Evolutionary conservation across 2,888 invertebrate genomes (phyloP).

Genomic region (Amphimallon solstitiale): DNA sequence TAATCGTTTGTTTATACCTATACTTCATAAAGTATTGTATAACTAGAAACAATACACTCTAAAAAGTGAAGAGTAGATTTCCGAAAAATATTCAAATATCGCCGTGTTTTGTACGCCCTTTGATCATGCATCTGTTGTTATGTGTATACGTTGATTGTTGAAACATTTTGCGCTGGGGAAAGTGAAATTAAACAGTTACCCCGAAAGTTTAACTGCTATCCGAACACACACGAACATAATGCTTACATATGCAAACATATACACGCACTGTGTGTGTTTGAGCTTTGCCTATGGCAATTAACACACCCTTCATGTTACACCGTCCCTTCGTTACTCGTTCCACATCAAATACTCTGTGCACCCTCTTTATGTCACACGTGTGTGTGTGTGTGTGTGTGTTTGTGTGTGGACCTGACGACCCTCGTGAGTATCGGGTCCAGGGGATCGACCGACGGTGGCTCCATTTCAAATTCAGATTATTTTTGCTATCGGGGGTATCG

Average conservation of each 20-base stretch:
- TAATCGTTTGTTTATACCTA: no score
- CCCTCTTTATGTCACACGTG: conserved; percentile 48
- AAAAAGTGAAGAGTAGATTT: no score
- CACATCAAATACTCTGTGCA: conserved; percentile 43
- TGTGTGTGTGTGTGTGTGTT: no score
- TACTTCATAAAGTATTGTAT: no score
- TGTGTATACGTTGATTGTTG: not conserved
- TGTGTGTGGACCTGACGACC: not conserved
- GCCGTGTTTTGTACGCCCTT: not conserved
- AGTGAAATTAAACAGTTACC: conserved; percentile 18
- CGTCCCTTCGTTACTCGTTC: conserved; percentile 51
- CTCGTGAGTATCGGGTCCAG: conserved; percentile 7
- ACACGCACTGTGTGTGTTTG: conserved; percentile 44
- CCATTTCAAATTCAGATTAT: conserved; percentile 46
- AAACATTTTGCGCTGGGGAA: not conserved
- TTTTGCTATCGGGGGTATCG: conserved; percentile 40
- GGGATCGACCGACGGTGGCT: no score
- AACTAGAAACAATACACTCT: no score
- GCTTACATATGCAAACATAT: conserved; percentile 56
- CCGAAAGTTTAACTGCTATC: not conserved
- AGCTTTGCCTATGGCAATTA: conserved; percentile 54
- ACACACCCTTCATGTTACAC: conserved; percentile 56
- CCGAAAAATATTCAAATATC: not conserved
- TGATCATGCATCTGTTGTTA: not conserved
- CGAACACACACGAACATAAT: conserved; percentile 38